Percentiles rank a stretch among this genome's conserved stretches.
phyloP scores from a whole-genome alignment of 2,797 vertebrate species.

The Falco cherrug region DNA sequence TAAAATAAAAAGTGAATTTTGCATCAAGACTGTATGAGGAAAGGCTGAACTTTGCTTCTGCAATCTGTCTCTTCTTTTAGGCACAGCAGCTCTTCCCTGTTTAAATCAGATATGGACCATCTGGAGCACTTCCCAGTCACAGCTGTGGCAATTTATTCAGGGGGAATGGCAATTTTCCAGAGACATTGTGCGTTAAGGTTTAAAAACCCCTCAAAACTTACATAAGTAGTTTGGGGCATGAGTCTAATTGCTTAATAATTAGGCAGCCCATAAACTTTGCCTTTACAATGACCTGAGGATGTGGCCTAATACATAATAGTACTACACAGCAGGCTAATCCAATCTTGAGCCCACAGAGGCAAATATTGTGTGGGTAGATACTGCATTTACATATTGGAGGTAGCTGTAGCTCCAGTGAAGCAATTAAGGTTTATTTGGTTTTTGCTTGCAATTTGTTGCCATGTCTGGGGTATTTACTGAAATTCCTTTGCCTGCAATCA shows the following conservation, averaged over 20 bases:
- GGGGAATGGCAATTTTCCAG: not conserved
- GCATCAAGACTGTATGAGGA: not conserved
- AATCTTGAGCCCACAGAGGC: not conserved
- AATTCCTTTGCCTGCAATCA: not conserved
- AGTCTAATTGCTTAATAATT: not conserved
- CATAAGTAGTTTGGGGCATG: not conserved
- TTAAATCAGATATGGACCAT: not conserved
- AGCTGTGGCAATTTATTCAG: not conserved
- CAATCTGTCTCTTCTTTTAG: not conserved
- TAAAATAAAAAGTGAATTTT: not conserved
- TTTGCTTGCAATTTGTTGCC: not conserved
- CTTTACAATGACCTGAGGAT: not conserved
- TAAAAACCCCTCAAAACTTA: not conserved
- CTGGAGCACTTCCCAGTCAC: not conserved
- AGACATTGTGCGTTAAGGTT: not conserved
- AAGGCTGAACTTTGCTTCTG: not conserved
- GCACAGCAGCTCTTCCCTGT: not conserved
- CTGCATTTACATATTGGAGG: not conserved
- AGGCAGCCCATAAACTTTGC: not conserved
- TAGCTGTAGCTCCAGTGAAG: not conserved
- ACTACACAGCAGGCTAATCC: not conserved
- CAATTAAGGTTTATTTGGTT: not conserved
- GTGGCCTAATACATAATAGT: not conserved
- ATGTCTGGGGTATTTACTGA: not conserved
- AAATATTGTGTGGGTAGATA: accelerated